Base-by-base conservation (phyloP, 2,888 invertebrate species). In the Diadegma fenestrale region DNA sequence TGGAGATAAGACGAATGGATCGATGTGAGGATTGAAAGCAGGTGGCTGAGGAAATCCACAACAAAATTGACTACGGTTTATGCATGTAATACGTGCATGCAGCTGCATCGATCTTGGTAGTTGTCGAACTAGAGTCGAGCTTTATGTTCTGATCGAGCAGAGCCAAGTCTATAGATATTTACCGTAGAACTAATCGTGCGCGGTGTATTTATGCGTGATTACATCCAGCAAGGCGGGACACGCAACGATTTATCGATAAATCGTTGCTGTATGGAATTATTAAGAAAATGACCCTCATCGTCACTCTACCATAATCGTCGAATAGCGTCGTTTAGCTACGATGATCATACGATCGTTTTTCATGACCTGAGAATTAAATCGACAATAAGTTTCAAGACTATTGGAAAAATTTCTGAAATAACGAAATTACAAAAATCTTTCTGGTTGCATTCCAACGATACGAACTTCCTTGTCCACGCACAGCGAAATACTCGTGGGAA, bases 241-340 rank as follows among this genome's bases (percentile, higher is more conserved):
- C 26, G 71, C 51, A 54, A 72, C 73, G 84, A 84, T 84, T 81
- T 68, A 81, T 73, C 84, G 71, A 54, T 68, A 19, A 48, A 73
- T 73, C 48, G 19, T 22, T 45, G 48, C 54, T 45, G 45, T 22
- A 30, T 54, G 26, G 19, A 71, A 77, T 76, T 77, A 66, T 77
- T 51, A 22, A 43, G 54, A 66, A 58, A 68, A 69, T 72, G 45
- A 66, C 64, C 64, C n/a, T 80, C 22, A 43, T 80, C 72, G 54
- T 69, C 48, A 19, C 17, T 61, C 33, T 54, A 54, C n/a, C n/a
- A 37, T 37, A 64, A 37, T 37, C 19, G 30, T 64, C 12, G 12
- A 12, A 33, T 63, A 30, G 17, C 41, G n/a, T 37, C 19, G 19
- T 54, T 22, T 10, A 64, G 30, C 22, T 2, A 19, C 2, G 1